A percentile compares a stretch with the other conserved stretches of the same genome.
phyloP scores from a whole-genome alignment of 2,113 vertebrate genomes.

The Argyrosomus japonicus region DNA sequence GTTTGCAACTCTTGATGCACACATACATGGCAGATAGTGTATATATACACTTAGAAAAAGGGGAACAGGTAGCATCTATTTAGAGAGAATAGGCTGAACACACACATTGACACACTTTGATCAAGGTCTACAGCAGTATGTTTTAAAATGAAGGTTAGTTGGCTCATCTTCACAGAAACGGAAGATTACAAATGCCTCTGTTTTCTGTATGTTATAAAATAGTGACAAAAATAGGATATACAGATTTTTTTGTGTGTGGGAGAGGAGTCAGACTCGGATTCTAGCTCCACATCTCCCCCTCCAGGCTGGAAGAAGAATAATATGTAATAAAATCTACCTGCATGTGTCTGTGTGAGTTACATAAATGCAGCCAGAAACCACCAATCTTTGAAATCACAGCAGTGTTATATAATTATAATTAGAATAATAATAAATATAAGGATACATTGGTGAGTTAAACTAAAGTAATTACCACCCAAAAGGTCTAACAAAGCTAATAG shows the following conservation, averaged over 20 bases:
- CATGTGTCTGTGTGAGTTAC: constrained; percentile 15
- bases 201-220: constrained; percentile 33
- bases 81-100: neutral
- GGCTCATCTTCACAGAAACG: constrained; percentile 33
- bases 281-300: constrained; percentile 75
- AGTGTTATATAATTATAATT: neutral
- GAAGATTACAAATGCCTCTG: constrained; percentile 35
- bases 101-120: constrained; percentile 30
- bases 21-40: neutral
- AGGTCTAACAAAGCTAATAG: constrained; percentile 13
- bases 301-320: constrained; percentile 51
- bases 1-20: constrained; percentile 2
- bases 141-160: constrained; percentile 42
- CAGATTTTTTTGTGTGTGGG: constrained; percentile 12
- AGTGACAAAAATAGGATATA: neutral
- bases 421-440: neutral
- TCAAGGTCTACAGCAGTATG: constrained; percentile 2
- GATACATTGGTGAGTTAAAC: neutral
- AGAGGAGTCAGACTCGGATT: constrained; percentile 10
- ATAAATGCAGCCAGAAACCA: constrained; percentile 20
- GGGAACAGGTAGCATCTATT: neutral
- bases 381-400: constrained; percentile 12
- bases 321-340: constrained; percentile 15
- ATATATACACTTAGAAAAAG: neutral
- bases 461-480: neutral